Evolutionary conservation across 2,888 invertebrate genomes (phyloP), one percentile per base, ranked within the genome.

Genomic region (Conistra vaccinii): DNA sequence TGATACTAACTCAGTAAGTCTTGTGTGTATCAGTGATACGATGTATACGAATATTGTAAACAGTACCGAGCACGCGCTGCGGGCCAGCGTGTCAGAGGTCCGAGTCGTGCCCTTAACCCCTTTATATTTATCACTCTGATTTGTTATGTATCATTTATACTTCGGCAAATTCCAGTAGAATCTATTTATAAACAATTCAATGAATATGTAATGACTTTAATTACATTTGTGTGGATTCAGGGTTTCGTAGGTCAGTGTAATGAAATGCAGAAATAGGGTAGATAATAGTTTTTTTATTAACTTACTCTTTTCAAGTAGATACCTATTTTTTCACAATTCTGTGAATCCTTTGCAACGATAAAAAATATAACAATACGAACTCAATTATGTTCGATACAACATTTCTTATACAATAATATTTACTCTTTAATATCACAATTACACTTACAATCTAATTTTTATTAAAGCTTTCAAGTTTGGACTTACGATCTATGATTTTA

Each of bases 381-480:
- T 91, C 85, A 86, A 91, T 90, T 88, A 89, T 91, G 95, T 92
- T 92, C 95, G 93, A 94, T 95, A 95, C 94, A 94, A 94, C 95
- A 96, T 95, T 86, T 95, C 94, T 92, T 93, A 93, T 92, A 95
- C 95, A 96, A 94, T 95, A 96, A 95, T 94, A 94, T 93, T 94
- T 95, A 95, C 91, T 95, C 93, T 94, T 94, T 96, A 96, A 95
- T 96, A 96, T 96, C 96, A 96, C 96, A 96, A 93, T 93, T 95
- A 94, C 92, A 93, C 95, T 96, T 96, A 95, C 84, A 90, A 91
- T 88, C 95, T 96, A 96, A 89, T 92, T 94, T 95, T 88, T 91
- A 92, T 96, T 96, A 96, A 96, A 96, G 96, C 96, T 96, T 95
- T 95, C 91, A 93, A 93, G 95, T 95, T 92, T 93, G 91, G 92